These are phyloP conservation scores for Prietella phreatophila DNA, from an alignment of 2,113 vertebrate species.

Conservation along the genomic window DNA sequence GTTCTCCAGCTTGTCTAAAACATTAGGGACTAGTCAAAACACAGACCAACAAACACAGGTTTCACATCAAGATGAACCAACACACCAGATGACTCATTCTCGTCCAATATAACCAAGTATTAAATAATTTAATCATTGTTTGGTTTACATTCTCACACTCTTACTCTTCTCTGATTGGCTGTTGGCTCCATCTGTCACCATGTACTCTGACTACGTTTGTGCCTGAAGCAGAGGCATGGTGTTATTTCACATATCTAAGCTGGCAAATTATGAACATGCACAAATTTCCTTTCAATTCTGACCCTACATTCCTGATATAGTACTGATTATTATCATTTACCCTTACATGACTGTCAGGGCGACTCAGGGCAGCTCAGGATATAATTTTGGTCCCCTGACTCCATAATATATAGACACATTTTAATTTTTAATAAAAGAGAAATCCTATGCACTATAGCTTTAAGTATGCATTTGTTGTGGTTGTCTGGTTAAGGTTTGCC, in stretches of 20 bases:
- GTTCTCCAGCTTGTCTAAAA: not conserved
- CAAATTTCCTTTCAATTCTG: not conserved
- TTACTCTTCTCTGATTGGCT: not conserved
- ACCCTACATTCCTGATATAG: not conserved
- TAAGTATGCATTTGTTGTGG: not conserved
- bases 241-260: not conserved
- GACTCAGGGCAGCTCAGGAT: not conserved
- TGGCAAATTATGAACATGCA: not conserved
- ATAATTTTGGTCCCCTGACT: not conserved
- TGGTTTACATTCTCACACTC: not conserved
- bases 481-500: not conserved
- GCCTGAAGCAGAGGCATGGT: not conserved
- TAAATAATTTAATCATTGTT: not conserved
- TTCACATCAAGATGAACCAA: not conserved
- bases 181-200: not conserved
- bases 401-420: not conserved
- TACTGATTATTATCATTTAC: not conserved
- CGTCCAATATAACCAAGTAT: not conserved
- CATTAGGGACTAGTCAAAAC: not conserved
- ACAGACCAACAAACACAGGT: not conserved
- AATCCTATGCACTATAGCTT: not conserved
- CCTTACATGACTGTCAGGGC: not conserved
- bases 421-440: not conserved
- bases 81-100: not conserved
- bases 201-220: not conserved